A percentile compares a stretch with the other conserved stretches of the same genome.
These are phyloP conservation scores for Parazoanthus atlanticus DNA, from an alignment of 92 coral and sea anemone genomes.

Conservation along the genomic window DNA sequence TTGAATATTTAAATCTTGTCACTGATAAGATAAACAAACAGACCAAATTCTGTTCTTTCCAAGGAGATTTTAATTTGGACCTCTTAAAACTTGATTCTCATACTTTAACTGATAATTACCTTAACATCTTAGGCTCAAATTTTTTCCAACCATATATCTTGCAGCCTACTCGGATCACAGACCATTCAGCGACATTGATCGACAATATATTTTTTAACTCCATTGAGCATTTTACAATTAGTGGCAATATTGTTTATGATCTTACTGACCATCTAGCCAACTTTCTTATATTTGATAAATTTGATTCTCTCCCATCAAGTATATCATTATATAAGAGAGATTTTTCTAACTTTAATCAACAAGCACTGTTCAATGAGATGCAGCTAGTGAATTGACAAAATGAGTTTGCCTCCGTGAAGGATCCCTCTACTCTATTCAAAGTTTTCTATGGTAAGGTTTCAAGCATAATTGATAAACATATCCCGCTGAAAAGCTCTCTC, in stretches of 20 bases:
- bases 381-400: too few species aligned
- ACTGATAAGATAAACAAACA: too few species aligned
- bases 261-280: conserved; percentile 54
- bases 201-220: too few species aligned
- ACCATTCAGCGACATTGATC: too few species aligned
- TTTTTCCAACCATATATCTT: neutral
- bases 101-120: neutral
- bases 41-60: neutral
- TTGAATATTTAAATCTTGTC: too few species aligned
- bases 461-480: too few species aligned
- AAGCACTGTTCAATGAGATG: too few species aligned
- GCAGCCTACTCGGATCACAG: conserved; percentile 43
- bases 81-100: conserved; percentile 51
- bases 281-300: conserved; percentile 40
- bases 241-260: conserved; percentile 56
- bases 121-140: neutral
- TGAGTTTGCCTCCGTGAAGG: too few species aligned
- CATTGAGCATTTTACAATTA: conserved; percentile 16
- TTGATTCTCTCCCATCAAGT: conserved; percentile 3
- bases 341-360: too few species aligned
- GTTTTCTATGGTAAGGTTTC: too few species aligned
- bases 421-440: too few species aligned
- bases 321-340: neutral
- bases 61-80: conserved; percentile 35
- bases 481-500: too few species aligned